These are phyloP conservation scores for Hippoglossus hippoglossus DNA, from an alignment of 2,797 vertebrate genomes.

Conservation along the genomic window DNA sequence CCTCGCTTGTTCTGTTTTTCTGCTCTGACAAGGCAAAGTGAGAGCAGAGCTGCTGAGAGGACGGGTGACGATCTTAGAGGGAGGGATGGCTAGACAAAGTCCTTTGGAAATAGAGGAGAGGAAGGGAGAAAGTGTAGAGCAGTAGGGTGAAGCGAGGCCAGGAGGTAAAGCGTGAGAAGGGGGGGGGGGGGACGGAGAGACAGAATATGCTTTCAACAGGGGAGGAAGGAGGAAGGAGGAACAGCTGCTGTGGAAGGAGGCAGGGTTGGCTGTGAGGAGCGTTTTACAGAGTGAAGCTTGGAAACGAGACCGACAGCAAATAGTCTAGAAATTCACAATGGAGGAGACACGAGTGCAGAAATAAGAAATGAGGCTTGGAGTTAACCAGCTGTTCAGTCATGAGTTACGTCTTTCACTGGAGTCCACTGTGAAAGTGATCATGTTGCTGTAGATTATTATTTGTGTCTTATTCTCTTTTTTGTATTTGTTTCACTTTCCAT, in stretches of 20 bases:
- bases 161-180: conserved; percentile 13
- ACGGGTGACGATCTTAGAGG: conserved; percentile 12
- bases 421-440: conserved; percentile 24
- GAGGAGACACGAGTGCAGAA: neutral
- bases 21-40: conserved; percentile 15
- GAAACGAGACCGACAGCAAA: conserved; percentile 19
- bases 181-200: conserved; percentile 9
- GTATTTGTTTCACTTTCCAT: conserved; percentile 23
- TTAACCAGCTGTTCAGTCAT: conserved; percentile 36
- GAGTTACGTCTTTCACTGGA: conserved; percentile 14
- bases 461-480: conserved; percentile 35
- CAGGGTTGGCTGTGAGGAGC: conserved; percentile 3
- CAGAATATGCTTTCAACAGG: conserved; percentile 27
- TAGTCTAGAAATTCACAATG: neutral
- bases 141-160: conserved; percentile 16
- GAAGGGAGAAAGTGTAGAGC: conserved; percentile 10
- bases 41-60: conserved; percentile 29
- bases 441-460: conserved; percentile 31
- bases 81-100: conserved; percentile 5
- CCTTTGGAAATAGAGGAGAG: conserved; percentile 25
- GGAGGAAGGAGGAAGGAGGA: conserved; percentile 18
- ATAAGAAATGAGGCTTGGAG: conserved; percentile 11
- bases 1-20: neutral
- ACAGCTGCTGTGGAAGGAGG: conserved; percentile 37
- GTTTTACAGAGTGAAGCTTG: conserved; percentile 1